Percentiles rank a stretch among this genome's conserved stretches.
Conservation (phyloP, 2,113 vertebrate genomes). For the Protomyctophum bolini region DNA sequence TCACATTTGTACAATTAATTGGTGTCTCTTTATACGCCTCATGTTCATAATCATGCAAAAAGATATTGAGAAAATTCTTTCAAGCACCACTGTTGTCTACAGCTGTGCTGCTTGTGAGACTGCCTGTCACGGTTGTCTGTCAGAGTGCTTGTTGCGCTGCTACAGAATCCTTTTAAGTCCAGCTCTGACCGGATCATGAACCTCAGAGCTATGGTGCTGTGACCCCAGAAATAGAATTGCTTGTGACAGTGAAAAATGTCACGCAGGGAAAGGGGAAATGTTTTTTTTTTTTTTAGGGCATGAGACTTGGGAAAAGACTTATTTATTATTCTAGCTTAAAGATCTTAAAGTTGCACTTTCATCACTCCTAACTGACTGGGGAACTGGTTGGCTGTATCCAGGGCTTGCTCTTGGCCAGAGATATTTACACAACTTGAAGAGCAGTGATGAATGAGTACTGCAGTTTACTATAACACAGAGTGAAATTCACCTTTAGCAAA, state of each 20-base stretch:
- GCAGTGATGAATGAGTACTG: conserved; percentile 30
- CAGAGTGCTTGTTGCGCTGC: neutral
- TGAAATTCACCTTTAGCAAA: no score
- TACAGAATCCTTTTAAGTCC: conserved; percentile 2
- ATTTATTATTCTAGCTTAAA: neutral
- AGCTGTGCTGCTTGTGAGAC: neutral
- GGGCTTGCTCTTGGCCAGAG: neutral
- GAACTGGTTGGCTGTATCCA: neutral
- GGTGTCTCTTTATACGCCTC: no score
- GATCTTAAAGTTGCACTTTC: neutral
- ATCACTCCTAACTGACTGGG: neutral
- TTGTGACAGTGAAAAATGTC: conserved; percentile 10
- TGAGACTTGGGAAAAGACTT: neutral
- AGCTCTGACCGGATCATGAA: conserved; percentile 30
- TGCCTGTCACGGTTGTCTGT: neutral
- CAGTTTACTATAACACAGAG: neutral
- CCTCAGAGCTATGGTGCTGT: conserved; percentile 5
- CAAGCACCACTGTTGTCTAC: neutral
- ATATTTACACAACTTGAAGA: conserved; percentile 25
- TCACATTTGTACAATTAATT: no score
- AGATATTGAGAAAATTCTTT: no score
- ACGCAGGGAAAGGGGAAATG: neutral
- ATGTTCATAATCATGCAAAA: no score
- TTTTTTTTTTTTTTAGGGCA: neutral
- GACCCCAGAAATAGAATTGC: conserved; percentile 9